Evolutionary conservation across 2,797 vertebrate genomes (phyloP).

Genomic region (Eulemur coronatus): DNA sequence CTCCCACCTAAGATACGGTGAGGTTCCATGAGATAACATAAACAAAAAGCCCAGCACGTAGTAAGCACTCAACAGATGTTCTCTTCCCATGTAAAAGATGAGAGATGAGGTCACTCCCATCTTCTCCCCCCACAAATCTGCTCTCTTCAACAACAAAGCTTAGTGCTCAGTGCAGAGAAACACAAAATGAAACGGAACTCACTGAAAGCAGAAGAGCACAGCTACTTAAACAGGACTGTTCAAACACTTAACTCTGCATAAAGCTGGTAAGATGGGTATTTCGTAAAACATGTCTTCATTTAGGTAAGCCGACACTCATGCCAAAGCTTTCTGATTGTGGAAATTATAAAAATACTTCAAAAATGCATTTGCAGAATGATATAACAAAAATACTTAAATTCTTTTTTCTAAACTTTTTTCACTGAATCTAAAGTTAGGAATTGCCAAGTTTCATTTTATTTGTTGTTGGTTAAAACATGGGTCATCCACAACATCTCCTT

Average conservation of each 20-base stretch:
- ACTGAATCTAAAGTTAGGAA: conserved; percentile 54
- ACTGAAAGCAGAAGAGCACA: background rate
- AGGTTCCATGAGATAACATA: background rate
- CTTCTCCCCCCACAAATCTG: background rate
- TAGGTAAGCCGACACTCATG: background rate
- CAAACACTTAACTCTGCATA: background rate
- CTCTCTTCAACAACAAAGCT: background rate
- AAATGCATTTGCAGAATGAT: conserved; percentile 58
- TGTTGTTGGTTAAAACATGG: background rate
- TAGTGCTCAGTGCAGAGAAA: background rate
- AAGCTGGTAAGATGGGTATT: background rate
- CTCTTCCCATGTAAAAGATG: background rate
- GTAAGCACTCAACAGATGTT: background rate
- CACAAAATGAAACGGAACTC: background rate
- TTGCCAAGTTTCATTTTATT: conserved; percentile 2
- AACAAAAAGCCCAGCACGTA: background rate
- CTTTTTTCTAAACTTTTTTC: background rate
- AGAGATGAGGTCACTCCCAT: background rate
- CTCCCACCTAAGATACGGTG: background rate
- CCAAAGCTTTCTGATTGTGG: conserved; percentile 32
- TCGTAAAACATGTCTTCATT: background rate
- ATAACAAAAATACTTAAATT: conserved; percentile 60
- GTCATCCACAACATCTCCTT: background rate
- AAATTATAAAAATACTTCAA: conserved; percentile 70
- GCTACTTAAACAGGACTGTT: background rate